These are phyloP conservation scores for Strigamia crassipes DNA, from an alignment of 2,888 invertebrate species.

Conservation along the genomic window DNA sequence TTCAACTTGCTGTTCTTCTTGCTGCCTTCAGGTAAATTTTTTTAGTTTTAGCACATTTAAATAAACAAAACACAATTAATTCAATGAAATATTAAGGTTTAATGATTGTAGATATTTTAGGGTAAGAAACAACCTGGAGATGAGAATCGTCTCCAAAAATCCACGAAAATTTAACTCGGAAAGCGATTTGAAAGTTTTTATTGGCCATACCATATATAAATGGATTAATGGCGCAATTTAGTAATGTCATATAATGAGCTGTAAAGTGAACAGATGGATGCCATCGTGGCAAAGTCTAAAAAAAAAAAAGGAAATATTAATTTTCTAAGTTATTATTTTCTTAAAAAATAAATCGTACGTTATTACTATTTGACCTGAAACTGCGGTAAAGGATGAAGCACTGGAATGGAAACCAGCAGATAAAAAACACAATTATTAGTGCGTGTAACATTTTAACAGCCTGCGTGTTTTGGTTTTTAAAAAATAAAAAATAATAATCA, in stretches of 20 bases:
- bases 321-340: not conserved
- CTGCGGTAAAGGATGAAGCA: not conserved
- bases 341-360: not conserved
- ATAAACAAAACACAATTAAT: not conserved
- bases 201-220: constrained; percentile 25
- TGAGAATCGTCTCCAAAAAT: not conserved
- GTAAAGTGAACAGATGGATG: not conserved
- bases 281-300: not conserved
- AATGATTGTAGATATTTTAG: not conserved
- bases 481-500: not conserved
- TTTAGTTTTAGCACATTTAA: not conserved
- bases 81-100: not conserved
- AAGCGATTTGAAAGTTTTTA: constrained; percentile 4
- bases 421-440: not conserved
- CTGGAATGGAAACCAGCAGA: constrained; percentile 20
- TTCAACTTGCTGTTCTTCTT: not conserved
- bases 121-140: not conserved
- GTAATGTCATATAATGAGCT: not conserved
- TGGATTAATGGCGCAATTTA: constrained; percentile 8
- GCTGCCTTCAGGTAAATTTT: not conserved
- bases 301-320: not conserved
- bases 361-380: not conserved
- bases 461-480: not conserved
- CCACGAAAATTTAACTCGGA: not conserved
- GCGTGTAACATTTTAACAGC: not conserved